Evolutionary conservation across 2,797 vertebrate genomes (phyloP).

Genomic region (Hephaestus fuliginosus): DNA sequence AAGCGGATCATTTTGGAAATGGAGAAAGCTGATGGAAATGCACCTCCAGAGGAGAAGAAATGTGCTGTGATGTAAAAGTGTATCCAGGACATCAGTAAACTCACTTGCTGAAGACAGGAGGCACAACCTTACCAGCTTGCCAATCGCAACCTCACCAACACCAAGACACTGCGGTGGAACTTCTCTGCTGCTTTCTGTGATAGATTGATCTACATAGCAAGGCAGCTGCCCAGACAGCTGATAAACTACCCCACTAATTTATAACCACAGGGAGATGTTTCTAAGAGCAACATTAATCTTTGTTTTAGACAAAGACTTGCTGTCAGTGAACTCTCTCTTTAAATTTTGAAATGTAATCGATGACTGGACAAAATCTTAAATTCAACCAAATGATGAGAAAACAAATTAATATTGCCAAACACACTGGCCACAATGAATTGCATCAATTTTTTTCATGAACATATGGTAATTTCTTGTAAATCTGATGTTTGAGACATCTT

Average conservation of each 20-base stretch:
- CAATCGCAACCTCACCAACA: conserved; percentile 73
- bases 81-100: conserved; percentile 74
- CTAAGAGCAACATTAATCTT: conserved; percentile 43
- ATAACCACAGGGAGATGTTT: conserved; percentile 55
- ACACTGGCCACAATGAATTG: conserved; percentile 35
- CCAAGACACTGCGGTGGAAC: conserved; percentile 70
- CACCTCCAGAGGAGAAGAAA: conserved; percentile 84
- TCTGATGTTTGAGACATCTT: conserved; percentile 54
- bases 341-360: conserved; percentile 45
- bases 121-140: conserved; percentile 82
- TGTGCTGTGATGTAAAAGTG: conserved; percentile 85
- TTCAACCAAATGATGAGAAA: conserved; percentile 48
- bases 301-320: conserved; percentile 52
- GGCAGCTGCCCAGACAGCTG: conserved; percentile 56
- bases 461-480: conserved; percentile 31
- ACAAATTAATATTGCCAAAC: conserved; percentile 43
- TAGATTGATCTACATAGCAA: conserved; percentile 68
- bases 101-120: conserved; percentile 81
- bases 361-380: conserved; percentile 40
- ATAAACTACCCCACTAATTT: conserved; percentile 52
- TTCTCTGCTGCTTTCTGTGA: conserved; percentile 55
- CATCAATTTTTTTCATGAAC: conserved; percentile 19
- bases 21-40: conserved; percentile 89
- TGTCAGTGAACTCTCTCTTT: conserved; percentile 44
- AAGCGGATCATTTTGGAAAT: conserved; percentile 91